A percentile compares a stretch with the other conserved stretches of the same genome.
phyloP scores from a whole-genome alignment of 2,113 vertebrate genomes.

The Trichomycterus rosablanca region DNA sequence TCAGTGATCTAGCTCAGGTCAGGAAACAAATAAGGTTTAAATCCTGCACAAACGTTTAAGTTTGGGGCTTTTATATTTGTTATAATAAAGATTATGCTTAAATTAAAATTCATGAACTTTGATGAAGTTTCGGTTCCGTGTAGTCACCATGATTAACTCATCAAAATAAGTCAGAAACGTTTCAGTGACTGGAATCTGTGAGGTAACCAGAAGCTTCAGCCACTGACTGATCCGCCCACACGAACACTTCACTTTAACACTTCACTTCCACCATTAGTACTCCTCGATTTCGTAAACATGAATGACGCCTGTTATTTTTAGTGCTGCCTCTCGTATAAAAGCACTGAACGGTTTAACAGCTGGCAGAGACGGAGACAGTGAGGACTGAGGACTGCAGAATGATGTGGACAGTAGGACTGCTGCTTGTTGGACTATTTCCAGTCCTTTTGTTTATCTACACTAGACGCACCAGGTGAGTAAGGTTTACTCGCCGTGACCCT shows the following conservation, averaged over 20 bases:
- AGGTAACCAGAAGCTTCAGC: neutral
- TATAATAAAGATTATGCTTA: neutral
- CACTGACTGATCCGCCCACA: neutral
- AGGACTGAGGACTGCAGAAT: slow-evolving; percentile 41
- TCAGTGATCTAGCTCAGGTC: too few relatives aligned
- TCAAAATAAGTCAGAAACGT: neutral
- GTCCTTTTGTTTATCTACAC: slow-evolving; percentile 41
- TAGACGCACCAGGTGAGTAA: slow-evolving; percentile 61
- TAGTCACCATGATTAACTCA: neutral
- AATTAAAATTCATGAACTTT: neutral
- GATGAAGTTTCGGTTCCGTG: neutral
- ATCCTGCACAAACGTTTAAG: too few relatives aligned
- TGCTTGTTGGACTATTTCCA: slow-evolving; percentile 48
- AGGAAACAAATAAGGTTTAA: too few relatives aligned
- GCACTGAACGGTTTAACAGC: neutral
- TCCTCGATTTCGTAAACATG: neutral
- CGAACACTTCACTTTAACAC: too few relatives aligned
- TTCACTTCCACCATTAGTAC: neutral
- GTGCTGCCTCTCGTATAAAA: neutral
- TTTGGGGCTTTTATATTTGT: too few relatives aligned
- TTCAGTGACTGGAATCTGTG: too few relatives aligned
- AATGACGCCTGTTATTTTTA: neutral
- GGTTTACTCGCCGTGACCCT: too few relatives aligned
- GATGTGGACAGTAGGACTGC: slow-evolving; percentile 50
- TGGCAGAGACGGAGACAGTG: neutral